These are phyloP conservation scores for Pterois miles DNA, from an alignment of 2,797 vertebrate genomes.

Conservation along the genomic window DNA sequence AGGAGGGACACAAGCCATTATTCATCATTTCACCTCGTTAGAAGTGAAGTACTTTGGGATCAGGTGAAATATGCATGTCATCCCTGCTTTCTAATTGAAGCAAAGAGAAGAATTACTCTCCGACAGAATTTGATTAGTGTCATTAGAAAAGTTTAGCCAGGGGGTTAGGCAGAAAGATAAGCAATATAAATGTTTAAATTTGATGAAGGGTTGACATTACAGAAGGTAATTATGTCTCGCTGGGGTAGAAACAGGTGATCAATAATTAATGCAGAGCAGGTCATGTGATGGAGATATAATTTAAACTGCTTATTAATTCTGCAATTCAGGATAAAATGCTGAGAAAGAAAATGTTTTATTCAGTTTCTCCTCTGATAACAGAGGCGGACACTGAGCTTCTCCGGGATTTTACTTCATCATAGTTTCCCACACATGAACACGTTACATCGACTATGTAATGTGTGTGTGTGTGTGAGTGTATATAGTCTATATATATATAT, in stretches of 20 bases:
- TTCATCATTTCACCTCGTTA: conserved; percentile 16
- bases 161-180: conserved; percentile 75
- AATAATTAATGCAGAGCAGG: conserved; percentile 78
- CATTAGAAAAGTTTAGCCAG: conserved; percentile 76
- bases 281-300: conserved; percentile 65
- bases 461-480: background rate
- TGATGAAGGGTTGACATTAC: conserved; percentile 83
- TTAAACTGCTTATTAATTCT: conserved; percentile 74
- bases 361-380: background rate
- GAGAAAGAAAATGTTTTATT: background rate
- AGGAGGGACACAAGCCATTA: conserved; percentile 1
- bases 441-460: background rate
- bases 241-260: conserved; percentile 74
- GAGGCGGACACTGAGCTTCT: background rate
- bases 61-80: conserved; percentile 64
- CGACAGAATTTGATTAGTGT: conserved; percentile 72
- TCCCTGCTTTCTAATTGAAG: conserved; percentile 68
- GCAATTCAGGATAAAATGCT: conserved; percentile 38
- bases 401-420: background rate
- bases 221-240: conserved; percentile 78
- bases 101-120: conserved; percentile 69
- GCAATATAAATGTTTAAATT: conserved; percentile 84
- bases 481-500: too few relatives aligned
- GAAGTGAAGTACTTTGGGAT: conserved; percentile 28
- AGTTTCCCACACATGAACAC: background rate